phyloP scores from a whole-genome alignment of 2,113 vertebrate species.

The Megalops atlanticus region DNA sequence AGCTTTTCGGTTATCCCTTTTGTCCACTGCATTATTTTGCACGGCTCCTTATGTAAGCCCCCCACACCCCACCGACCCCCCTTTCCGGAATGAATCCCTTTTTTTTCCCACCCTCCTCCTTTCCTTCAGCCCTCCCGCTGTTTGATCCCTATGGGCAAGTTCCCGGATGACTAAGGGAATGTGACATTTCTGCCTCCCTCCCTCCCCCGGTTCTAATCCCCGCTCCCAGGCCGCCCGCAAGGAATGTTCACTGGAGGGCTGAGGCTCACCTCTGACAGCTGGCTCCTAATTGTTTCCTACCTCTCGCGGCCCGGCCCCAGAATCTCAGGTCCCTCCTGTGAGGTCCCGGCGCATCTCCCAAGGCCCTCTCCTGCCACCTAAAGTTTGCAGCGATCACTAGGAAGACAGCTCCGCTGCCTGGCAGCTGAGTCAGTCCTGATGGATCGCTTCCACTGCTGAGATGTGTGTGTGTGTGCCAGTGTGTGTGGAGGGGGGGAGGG shows the following conservation, averaged over 20 bases:
- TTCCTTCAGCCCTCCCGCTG: background rate
- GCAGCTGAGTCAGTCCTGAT: conserved; percentile 38
- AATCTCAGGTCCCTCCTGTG: conserved; percentile 64
- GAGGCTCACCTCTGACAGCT: conserved; percentile 63
- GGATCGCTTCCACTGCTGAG: conserved; percentile 44
- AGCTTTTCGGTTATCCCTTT: background rate
- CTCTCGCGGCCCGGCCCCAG: conserved; percentile 49
- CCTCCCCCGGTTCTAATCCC: conserved; percentile 46
- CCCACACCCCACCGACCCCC: no score
- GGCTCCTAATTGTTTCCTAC: conserved; percentile 68
- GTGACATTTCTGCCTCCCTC: conserved; percentile 26
- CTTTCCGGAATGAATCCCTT: background rate
- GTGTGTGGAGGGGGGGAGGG: background rate
- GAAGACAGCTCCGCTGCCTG: conserved; percentile 5
- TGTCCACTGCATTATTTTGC: background rate
- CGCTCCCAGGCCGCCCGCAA: conserved; percentile 53
- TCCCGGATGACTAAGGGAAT: conserved; percentile 1
- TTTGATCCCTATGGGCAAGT: background rate
- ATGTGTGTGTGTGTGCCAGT: conserved; percentile 9
- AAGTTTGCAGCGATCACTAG: conserved; percentile 62
- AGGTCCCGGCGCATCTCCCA: conserved; percentile 62
- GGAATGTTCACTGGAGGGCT: conserved; percentile 54
- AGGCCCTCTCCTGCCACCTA: conserved; percentile 73
- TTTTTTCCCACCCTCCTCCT: background rate
- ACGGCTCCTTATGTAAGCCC: background rate